Percentiles rank a stretch among this genome's conserved stretches.
Evolutionary conservation across 2,888 invertebrate genomes (phyloP).

Genomic region (Drosophila pseudotakahashii): DNA sequence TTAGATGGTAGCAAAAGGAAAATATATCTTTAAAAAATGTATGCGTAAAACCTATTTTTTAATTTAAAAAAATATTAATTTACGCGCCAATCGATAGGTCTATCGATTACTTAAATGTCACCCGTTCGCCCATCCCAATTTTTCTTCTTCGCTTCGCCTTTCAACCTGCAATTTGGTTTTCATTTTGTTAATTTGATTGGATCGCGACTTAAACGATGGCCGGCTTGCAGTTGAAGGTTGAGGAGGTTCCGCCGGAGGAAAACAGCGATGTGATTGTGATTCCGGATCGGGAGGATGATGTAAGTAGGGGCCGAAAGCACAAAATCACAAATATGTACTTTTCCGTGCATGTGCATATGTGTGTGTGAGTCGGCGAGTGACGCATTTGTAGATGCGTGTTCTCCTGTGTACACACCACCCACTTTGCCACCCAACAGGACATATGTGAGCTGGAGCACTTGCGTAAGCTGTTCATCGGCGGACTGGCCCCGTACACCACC

Average conservation of each 20-base stretch:
- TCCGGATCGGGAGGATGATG: slow-evolving; percentile 45
- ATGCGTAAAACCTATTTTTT: too few relatives aligned
- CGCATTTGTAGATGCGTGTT: slow-evolving; percentile 11
- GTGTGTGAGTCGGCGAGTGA: slow-evolving; percentile 16
- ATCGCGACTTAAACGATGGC: slow-evolving; percentile 11
- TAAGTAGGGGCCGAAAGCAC: slow-evolving; percentile 14
- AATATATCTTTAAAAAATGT: too few relatives aligned
- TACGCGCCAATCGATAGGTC: too few relatives aligned
- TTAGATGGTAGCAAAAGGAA: too few relatives aligned
- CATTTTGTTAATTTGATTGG: slow-evolving; percentile 12
- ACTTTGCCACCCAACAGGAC: slow-evolving; percentile 64
- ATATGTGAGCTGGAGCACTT: slow-evolving; percentile 88
- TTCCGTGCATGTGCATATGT: slow-evolving; percentile 1
- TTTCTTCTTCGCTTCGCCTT: too few relatives aligned
- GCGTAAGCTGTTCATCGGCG: slow-evolving; percentile 98
- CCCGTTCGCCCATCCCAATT: too few relatives aligned
- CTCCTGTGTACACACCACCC: slow-evolving; percentile 7
- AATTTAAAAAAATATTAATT: too few relatives aligned
- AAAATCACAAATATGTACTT: background rate
- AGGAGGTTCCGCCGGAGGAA: slow-evolving; percentile 5
- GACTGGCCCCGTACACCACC: slow-evolving; percentile 95
- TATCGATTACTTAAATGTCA: too few relatives aligned
- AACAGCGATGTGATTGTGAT: slow-evolving; percentile 19
- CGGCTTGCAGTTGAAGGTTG: slow-evolving; percentile 19
- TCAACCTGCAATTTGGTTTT: background rate